Conservation (phyloP, 1,140 invertebrate species). For the Drosophila grimshawi region DNA sequence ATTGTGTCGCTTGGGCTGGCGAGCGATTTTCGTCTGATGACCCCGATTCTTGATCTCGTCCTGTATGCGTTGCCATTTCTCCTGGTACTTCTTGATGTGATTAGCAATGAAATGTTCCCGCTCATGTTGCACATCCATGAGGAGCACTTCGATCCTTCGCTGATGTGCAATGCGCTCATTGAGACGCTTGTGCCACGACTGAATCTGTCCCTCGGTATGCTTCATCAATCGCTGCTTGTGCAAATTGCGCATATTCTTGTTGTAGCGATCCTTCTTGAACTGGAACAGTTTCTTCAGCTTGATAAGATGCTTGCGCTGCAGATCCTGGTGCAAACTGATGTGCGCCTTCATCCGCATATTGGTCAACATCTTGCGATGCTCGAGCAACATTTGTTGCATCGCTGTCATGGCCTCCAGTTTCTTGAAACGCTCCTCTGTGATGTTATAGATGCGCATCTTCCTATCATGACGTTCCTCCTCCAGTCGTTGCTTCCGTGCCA, state of each 20-base stretch:
- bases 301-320: conserved; percentile 73
- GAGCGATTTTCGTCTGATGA: not conserved
- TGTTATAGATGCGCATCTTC: conserved; percentile 48
- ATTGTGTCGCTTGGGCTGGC: conserved; percentile 43
- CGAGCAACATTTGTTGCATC: conserved; percentile 57
- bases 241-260: conserved; percentile 64
- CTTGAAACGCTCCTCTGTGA: conserved; percentile 60
- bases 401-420: conserved; percentile 51
- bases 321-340: conserved; percentile 55
- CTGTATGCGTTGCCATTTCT: conserved; percentile 71
- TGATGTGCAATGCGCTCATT: conserved; percentile 70
- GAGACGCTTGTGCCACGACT: conserved; percentile 71
- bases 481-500: conserved; percentile 52
- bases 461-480: conserved; percentile 52
- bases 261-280: conserved; percentile 74
- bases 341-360: conserved; percentile 66
- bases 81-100: conserved; percentile 54
- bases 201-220: conserved; percentile 54
- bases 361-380: conserved; percentile 71
- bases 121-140: conserved; percentile 54
- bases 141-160: conserved; percentile 50
- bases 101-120: conserved; percentile 62
- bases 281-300: conserved; percentile 78
- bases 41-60: conserved; percentile 63
- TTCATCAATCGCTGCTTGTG: conserved; percentile 47